phyloP scores from a whole-genome alignment of 2,113 vertebrate genomes.

The Agelaius tricolor region DNA sequence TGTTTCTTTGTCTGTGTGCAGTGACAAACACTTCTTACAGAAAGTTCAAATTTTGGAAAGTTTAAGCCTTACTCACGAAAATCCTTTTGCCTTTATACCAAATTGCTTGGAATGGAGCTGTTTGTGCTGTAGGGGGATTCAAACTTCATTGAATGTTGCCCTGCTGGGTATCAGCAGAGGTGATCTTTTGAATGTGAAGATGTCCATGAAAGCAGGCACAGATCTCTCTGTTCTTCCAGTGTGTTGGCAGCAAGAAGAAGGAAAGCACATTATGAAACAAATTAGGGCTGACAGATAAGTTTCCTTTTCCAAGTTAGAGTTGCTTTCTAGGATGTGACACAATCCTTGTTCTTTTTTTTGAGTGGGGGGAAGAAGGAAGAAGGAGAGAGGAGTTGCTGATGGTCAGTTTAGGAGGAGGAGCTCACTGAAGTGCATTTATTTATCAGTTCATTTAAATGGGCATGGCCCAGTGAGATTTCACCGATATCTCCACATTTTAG shows the following conservation, averaged over 20 bases:
- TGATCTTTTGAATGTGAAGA: not conserved
- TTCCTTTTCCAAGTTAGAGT: conserved; percentile 28
- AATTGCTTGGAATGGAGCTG: not conserved
- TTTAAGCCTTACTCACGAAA: not conserved
- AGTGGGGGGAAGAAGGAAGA: not conserved
- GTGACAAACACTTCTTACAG: not conserved
- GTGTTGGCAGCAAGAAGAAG: not conserved
- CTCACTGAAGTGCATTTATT: not conserved
- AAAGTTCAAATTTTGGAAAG: not conserved
- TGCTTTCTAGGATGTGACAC: not conserved
- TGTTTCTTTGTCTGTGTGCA: not conserved
- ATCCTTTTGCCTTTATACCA: not conserved
- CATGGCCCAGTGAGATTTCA: not conserved
- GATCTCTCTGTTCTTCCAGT: not conserved
- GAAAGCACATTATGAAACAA: not conserved
- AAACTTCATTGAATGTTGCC: not conserved
- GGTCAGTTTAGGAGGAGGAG: not conserved
- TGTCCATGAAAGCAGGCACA: not conserved
- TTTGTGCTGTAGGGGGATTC: not conserved
- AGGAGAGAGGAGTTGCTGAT: not conserved
- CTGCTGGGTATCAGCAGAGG: not conserved
- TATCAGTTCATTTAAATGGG: not conserved
- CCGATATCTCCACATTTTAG: not conserved
- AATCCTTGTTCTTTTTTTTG: not conserved
- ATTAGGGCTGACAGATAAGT: not conserved